Base-by-base conservation (phyloP, 1,140 invertebrate species). In the Saccostrea cuccullata region DNA sequence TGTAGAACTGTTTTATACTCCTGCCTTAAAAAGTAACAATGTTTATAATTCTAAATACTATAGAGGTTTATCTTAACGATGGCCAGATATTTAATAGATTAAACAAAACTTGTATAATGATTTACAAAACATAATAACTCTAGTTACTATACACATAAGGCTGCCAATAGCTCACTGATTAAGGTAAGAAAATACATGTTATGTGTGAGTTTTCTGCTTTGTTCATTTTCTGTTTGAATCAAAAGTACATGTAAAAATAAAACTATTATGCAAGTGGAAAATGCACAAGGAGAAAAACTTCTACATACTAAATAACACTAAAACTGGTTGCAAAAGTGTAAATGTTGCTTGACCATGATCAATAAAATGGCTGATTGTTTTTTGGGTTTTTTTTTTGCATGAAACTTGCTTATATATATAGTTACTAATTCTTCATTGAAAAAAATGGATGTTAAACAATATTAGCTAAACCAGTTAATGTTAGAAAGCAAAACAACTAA, bases 351-450 rank as follows among this genome's bases (percentile, higher is more conserved):
- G 60, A n/a, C 47, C 47, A 47, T 47, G 60, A 67, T 47, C 60
- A 20, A 23, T 67, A 67, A 67, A 23, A n/a, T 26, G 23, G 26
- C 9, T 17, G 70, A 23, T 77, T 77, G 23, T 77, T 36, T 36
- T 36, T 36, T n/a, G n/a, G n/a, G n/a, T n/a, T n/a, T 36, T 36
- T 36, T 36, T 36, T 36, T 36, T 36, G 70, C 70, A 77, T 77
- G 70, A 30, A 77, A 30, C 26, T 36, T 77, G 70, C 70, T 77
- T 77, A n/a, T n/a, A n/a, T n/a, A n/a, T n/a, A n/a, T n/a, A 77
- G 58, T 64, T 20, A 20, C 17, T 17, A 20, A 64, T 64, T 20
- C 58, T 64, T 64, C 58, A 20, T 64, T 64, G 58, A 17, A 64
- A 1, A n/a, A 64, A n/a, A n/a, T 20, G 15, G 13, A 60, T 4